Evolutionary conservation across 2,888 invertebrate genomes (phyloP).

Genomic region (Drosophila birchii): DNA sequence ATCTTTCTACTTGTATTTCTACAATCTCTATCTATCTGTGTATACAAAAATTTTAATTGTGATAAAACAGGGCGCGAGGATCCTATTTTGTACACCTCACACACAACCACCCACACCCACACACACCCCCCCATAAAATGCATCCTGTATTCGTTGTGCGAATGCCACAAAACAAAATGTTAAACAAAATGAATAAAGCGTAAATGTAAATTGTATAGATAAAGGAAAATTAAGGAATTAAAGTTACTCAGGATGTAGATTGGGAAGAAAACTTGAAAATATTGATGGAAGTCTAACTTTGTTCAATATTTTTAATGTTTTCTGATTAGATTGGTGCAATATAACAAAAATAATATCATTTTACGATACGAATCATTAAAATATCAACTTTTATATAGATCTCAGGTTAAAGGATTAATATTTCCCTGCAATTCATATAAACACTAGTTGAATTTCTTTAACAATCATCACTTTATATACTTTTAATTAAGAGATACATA

Average conservation of each 20-base stretch:
- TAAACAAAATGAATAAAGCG: slow-evolving; percentile 27
- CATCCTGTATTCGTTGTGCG: slow-evolving; percentile 11
- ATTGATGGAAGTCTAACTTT: not conserved
- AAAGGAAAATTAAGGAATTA: not conserved
- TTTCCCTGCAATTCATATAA: not conserved
- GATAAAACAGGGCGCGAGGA: slow-evolving; percentile 24
- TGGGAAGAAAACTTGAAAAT: no score
- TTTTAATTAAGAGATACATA: slow-evolving; percentile 33
- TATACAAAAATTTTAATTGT: slow-evolving; percentile 37
- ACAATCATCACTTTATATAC: slow-evolving; percentile 40
- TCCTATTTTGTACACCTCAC: slow-evolving; percentile 36
- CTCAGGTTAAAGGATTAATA: not conserved
- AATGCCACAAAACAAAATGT: slow-evolving; percentile 19
- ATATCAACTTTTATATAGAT: not conserved
- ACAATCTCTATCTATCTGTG: slow-evolving; percentile 21
- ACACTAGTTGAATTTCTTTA: not conserved
- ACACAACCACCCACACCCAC: not conserved
- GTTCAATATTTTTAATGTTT: not conserved
- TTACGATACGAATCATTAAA: not conserved
- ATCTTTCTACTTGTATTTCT: not conserved
- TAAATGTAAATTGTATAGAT: slow-evolving; percentile 20
- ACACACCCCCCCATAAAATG: no score
- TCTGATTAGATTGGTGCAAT: not conserved
- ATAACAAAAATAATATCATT: not conserved
- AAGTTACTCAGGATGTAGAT: no score